phyloP scores from a whole-genome alignment of 2,113 vertebrate genomes.

The Trematomus loennbergii region DNA sequence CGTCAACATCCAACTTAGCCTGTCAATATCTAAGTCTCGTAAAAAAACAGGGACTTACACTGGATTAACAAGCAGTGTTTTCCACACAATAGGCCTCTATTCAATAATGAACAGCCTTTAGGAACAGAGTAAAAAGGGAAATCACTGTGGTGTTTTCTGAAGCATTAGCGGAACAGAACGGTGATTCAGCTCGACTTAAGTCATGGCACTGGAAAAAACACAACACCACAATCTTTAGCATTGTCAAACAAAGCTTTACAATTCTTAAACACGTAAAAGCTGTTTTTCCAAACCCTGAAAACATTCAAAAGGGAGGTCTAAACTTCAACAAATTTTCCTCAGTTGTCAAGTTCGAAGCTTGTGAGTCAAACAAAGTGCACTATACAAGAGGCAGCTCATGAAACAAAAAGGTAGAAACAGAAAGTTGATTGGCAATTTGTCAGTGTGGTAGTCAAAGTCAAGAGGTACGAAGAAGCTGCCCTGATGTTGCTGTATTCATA shows the following conservation, averaged over 20 bases:
- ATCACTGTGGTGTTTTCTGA: constrained; percentile 44
- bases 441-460: not conserved
- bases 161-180: constrained; percentile 62
- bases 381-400: constrained; percentile 4
- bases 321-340: constrained; percentile 20
- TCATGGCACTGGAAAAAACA: constrained; percentile 50
- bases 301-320: not conserved
- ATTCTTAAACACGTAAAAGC: constrained; percentile 40
- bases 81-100: constrained; percentile 68
- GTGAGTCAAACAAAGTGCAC: constrained; percentile 1
- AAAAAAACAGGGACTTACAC: constrained; percentile 37
- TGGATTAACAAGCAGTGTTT: constrained; percentile 69
- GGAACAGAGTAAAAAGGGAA: constrained; percentile 55
- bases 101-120: constrained; percentile 57
- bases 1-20: constrained; percentile 48
- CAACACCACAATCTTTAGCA: constrained; percentile 59
- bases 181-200: constrained; percentile 63
- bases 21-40: constrained; percentile 57
- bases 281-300: constrained; percentile 22
- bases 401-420: no score
- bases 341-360: constrained; percentile 7
- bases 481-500: not conserved
- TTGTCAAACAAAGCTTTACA: constrained; percentile 59
- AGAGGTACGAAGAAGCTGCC: not conserved
- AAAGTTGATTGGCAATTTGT: not conserved